Base-by-base conservation (phyloP, 2,797 vertebrate genomes). In the Parauchenoglanis ngamensis region DNA sequence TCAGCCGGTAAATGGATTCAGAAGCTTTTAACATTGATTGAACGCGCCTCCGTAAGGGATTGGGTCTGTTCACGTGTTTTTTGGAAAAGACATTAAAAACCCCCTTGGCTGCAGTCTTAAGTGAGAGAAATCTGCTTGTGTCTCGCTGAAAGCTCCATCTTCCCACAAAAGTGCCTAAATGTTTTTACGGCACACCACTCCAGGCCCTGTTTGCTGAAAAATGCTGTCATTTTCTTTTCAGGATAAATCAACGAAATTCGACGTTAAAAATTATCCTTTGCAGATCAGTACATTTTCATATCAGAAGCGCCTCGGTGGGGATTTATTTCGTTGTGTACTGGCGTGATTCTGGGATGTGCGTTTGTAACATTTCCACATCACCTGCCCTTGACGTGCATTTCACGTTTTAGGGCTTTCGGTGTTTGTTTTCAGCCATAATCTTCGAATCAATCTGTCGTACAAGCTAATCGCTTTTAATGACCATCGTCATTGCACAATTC, bases 161-260 rank as follows among this genome's bases (percentile, higher is more conserved):
- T 25, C n/a, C 86, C 40, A 84, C 59, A 87, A 70, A 67, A 84
- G 73, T 59, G 61, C 19, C 73, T 70, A 59, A 84, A 87, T 78
- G 82, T 49, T 79, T 87, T 85, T 84, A 79, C 65, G 12, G 25
- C 19, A 49, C 7, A 21, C 54, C 82, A 59, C 73, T 78, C 76
- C 57, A 11, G 35, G 63, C 63, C 52, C 52, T 72, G 25, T 84
- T 87, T 79, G 52, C 82, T 61, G 13, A 67, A 78, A 87, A 87
- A 56, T 11, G 13, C 25, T 67, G 28, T 10, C 40, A 56, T 68
- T 75, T 72, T 82, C 67, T 40, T 61, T 82, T 59, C 46, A 56
- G 23, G 63, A 17, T 19, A 7, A 44, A 49, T 87, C 46, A 61
- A 23, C 35, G 46, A 85, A 19, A 73, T 75, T 59, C 4, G 21